phyloP scores from a whole-genome alignment of 2,797 vertebrate genomes.

The Zenarchopterus dispar region DNA sequence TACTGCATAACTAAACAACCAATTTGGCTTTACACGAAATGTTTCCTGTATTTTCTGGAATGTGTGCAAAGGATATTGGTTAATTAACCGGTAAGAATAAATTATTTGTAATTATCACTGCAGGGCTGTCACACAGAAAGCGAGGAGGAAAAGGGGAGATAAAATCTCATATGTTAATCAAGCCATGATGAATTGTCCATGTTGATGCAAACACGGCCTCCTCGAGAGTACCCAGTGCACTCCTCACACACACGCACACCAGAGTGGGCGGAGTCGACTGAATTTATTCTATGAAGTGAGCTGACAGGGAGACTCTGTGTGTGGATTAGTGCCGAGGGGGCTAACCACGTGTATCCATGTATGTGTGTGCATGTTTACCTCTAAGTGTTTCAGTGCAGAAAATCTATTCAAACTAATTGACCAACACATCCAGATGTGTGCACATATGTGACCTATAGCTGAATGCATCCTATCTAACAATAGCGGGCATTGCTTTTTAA shows the following conservation, averaged over 20 bases:
- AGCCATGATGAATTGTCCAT: slow-evolving; percentile 80
- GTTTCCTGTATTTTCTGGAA: slow-evolving; percentile 38
- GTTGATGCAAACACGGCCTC: slow-evolving; percentile 74
- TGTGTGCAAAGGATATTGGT: slow-evolving; percentile 47
- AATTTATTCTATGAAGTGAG: slow-evolving; percentile 82
- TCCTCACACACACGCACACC: slow-evolving; percentile 53
- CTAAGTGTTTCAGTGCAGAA: slow-evolving; percentile 8
- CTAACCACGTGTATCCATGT: slow-evolving; percentile 10
- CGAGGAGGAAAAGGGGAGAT: slow-evolving; percentile 39
- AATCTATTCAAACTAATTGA: slow-evolving; percentile 38
- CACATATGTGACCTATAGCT: slow-evolving; percentile 4
- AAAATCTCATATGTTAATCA: slow-evolving; percentile 80
- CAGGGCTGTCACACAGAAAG: slow-evolving; percentile 46
- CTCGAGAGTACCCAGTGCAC: slow-evolving; percentile 77
- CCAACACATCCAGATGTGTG: slow-evolving; percentile 19
- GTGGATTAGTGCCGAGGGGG: slow-evolving; percentile 59
- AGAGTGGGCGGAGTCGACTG: slow-evolving; percentile 68
- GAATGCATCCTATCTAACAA: slow-evolving; percentile 5
- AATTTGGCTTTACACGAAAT: slow-evolving; percentile 14
- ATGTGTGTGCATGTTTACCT: slow-evolving; percentile 18
- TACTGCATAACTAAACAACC: slow-evolving; percentile 7
- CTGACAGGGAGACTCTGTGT: slow-evolving; percentile 62
- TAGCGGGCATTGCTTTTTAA: background rate
- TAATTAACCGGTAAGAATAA: slow-evolving; percentile 73
- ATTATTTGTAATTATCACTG: slow-evolving; percentile 77